Base-by-base conservation (phyloP, 2,888 invertebrate species). In the Trichopria drosophilae region DNA sequence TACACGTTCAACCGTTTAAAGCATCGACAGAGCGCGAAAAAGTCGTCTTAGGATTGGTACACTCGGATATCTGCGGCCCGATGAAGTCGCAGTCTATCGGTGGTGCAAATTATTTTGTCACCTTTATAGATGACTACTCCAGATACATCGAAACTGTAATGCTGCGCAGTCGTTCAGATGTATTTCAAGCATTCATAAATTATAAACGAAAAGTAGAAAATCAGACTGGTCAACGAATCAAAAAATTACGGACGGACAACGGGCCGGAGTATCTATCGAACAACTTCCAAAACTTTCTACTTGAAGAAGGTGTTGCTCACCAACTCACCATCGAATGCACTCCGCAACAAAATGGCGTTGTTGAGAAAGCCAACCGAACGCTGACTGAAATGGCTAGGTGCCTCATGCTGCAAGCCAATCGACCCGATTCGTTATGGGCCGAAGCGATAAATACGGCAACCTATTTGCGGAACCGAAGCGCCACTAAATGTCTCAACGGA, bases 261-360 rank as follows among this genome's bases (percentile, higher is more conserved):
- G 60, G 47, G 1, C 43, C 7, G 9, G 55, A 61, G 24, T 60
- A 60, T 20, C 1, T 59, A 1, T 57, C 55, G 0, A 52, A 51
- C 0, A 41, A 47, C 2, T 57, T 60, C 15, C 41, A 44, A 1
- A 6, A 32, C 0, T 56, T 56, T 13, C n/a, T 57, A 0, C 23
- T 43, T n/a, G 36, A 37, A 5, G 53, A 61, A 39, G 57, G 56
- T 1, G 51, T 60, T 2, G 1, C 12, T 0, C 46, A 31, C 6
- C 49, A 59, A 10, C 29, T 56, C 0, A 64, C 63, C 1, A 55
- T 64, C 1, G 58, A 65, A 3, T 62, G 65, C 10, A 64, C 58
- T 0, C 66, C 65, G 0, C 61, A 69, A 29, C 64, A 67, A 13
- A 72, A 69, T 42, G 69, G 65, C 1, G 55, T 61, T 0, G 62